Conservation (phyloP, 2,888 invertebrate species). For the Brachyopa scutellaris region DNA sequence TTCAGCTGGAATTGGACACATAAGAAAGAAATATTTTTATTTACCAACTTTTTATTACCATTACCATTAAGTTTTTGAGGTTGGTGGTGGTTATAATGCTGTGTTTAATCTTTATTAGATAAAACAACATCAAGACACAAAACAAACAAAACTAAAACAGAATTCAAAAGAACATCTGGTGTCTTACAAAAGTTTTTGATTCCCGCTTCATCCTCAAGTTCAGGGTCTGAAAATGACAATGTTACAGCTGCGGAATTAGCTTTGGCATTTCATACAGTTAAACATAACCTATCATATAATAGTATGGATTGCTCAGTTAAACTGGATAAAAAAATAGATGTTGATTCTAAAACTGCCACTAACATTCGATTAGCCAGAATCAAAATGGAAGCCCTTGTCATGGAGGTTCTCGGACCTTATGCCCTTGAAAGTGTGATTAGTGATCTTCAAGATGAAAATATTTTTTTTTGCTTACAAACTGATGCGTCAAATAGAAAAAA, state of each 20-base stretch:
- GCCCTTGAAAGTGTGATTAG: not conserved
- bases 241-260: not conserved
- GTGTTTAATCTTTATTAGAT: not conserved
- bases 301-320: not conserved
- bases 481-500: conserved; percentile 12
- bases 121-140: not conserved
- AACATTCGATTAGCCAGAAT: not conserved
- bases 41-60: not conserved
- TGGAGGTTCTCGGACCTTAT: conserved; percentile 2
- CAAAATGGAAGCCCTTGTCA: conserved; percentile 1
- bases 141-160: not conserved
- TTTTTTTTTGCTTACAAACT: no score
- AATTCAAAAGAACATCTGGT: conserved; percentile 1
- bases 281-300: not conserved
- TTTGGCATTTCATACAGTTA: not conserved
- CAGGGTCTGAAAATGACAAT: no score
- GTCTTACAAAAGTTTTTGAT: not conserved
- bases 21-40: not conserved
- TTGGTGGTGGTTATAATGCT: not conserved
- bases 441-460: not conserved
- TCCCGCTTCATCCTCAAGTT: conserved; percentile 3
- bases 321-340: not conserved
- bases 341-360: not conserved
- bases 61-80: not conserved
- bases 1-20: conserved; percentile 10